Base-by-base conservation (phyloP, 1,140 invertebrate genomes). In the Globodera rostochiensis region DNA sequence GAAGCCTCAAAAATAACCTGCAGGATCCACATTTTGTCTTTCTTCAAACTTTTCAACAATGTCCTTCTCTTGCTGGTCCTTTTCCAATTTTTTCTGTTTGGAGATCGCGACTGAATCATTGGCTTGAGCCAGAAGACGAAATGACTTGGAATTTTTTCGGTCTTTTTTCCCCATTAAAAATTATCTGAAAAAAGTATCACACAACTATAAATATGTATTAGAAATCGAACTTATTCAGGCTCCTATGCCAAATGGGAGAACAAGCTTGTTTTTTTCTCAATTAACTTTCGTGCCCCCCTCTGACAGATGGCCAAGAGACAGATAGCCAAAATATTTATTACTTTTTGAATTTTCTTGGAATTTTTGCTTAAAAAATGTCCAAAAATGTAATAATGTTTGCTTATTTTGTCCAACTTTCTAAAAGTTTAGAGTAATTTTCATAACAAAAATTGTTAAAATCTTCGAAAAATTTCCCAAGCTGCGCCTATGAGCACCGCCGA, bases 61-160 rank as follows among this genome's bases (percentile, higher is more conserved):
- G 21, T 71, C 69, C 25, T 45, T 36, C 19, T 71, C 69, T 47
- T 71, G 21, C 69, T 15, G 25, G 6, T 36, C 69, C 13, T 71
- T 71, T 71, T 71, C 69, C n/a, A 71, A 47, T 19, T 71, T 71
- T 19, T 45, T 71, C 19, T 45, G 69, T 19, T 71, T 71, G 9
- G 69, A 71, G 36, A 71, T 71, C 9, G 19, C 8, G 6, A 71
- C 46, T 45, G 69, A 71, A 71, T 71, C 69, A 36, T 71, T 71
- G 69, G n/a, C 57, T 45, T 71, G 5, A 3, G 45, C 6, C 69
- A 64, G 19, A 6, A 21, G 8, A 13, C 25, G 69, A 71, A 36
- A 11, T 71, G 46, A 13, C 69, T 71, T 71, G 6, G 69, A 13
- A 45, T 13, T 45, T 71, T 47, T 71, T 71, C 46, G 69, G 8